Evolutionary conservation across 2,797 vertebrate genomes (phyloP).

Genomic region (Thaleichthys pacificus): DNA sequence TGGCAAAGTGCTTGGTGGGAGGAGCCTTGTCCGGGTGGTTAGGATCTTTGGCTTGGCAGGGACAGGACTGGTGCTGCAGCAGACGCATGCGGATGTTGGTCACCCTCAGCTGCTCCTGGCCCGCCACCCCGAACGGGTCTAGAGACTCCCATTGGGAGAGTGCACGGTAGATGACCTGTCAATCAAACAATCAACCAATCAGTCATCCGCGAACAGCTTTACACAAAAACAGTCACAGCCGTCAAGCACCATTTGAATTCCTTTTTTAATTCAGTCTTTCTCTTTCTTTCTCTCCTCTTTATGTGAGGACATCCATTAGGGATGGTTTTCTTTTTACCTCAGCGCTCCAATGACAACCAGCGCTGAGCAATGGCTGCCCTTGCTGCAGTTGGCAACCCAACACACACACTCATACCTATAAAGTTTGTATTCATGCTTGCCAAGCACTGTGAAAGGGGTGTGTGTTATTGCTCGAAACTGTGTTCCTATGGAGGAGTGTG

Average conservation of each 20-base stretch:
- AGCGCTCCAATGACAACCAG: neutral
- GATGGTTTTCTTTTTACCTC: constrained; percentile 30
- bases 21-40: constrained; percentile 20
- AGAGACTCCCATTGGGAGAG: constrained; percentile 81
- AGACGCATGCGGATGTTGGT: constrained; percentile 90
- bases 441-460: constrained; percentile 38
- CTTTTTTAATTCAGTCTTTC: too few relatives aligned
- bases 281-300: neutral
- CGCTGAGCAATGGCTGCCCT: constrained; percentile 24
- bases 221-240: too few relatives aligned
- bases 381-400: constrained; percentile 52
- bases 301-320: constrained; percentile 36
- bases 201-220: neutral
- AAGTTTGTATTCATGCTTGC: neutral
- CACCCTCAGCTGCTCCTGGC: constrained; percentile 85
- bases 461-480: constrained; percentile 44
- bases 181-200: constrained; percentile 19
- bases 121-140: constrained; percentile 85
- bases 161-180: constrained; percentile 91
- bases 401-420: neutral
- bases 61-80: constrained; percentile 83
- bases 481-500: constrained; percentile 31
- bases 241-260: too few relatives aligned
- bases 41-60: constrained; percentile 74
- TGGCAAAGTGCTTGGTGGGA: constrained; percentile 79